These are phyloP conservation scores for Hirtodrosophila histrioides DNA, from an alignment of 2,888 invertebrate genomes.

Conservation along the genomic window DNA sequence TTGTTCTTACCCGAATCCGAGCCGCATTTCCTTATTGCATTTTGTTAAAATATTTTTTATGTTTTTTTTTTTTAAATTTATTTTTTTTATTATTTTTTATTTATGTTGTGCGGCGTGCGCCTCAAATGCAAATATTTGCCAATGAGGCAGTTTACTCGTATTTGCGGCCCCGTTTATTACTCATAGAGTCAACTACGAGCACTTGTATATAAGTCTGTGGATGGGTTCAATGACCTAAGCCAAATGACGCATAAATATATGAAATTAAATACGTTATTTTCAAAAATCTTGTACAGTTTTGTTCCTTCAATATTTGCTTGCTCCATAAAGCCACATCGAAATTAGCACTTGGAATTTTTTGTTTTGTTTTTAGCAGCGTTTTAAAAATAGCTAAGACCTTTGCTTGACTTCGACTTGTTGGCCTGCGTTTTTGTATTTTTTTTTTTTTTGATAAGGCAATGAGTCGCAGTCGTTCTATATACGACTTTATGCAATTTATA, in stretches of 20 bases:
- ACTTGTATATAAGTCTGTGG: slow-evolving; percentile 13
- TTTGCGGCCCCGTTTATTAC: slow-evolving; percentile 55
- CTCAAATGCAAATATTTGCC: slow-evolving; percentile 65
- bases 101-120: slow-evolving; percentile 40
- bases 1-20: slow-evolving; percentile 1
- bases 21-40: slow-evolving; percentile 59
- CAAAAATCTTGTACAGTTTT: slow-evolving; percentile 42
- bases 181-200: slow-evolving; percentile 50
- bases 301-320: slow-evolving; percentile 45
- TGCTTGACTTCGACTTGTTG: slow-evolving; percentile 53
- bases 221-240: slow-evolving; percentile 38
- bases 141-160: slow-evolving; percentile 50
- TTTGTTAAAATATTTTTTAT: slow-evolving; percentile 2
- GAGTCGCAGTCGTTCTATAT: slow-evolving; percentile 1
- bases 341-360: slow-evolving; percentile 15
- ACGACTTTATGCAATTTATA: slow-evolving; percentile 15
- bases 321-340: slow-evolving; percentile 8
- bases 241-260: slow-evolving; percentile 36
- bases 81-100: slow-evolving; percentile 21
- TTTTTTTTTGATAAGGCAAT: slow-evolving; percentile 24
- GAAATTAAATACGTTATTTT: slow-evolving; percentile 27
- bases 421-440: slow-evolving; percentile 21
- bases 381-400: slow-evolving; percentile 40
- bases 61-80: background rate
- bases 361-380: slow-evolving; percentile 17